These are phyloP conservation scores for Sphaerodactylus townsendi DNA, from an alignment of 2,113 vertebrate species.

Conservation along the genomic window DNA sequence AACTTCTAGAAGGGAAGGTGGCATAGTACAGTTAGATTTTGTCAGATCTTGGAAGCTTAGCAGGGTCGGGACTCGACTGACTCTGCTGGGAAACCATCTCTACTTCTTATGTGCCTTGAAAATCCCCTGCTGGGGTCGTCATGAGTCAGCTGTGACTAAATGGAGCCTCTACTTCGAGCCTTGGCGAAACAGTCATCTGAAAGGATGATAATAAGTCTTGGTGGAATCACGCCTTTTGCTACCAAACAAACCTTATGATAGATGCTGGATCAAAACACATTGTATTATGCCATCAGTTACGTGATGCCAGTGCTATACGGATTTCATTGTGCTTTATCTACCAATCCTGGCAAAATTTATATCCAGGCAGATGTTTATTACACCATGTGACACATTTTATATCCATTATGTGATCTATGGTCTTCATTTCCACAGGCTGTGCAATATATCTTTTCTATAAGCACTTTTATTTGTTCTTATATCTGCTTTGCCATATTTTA, in stretches of 20 bases:
- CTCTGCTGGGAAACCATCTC: too few species aligned
- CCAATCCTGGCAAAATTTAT: slow-evolving; percentile 18
- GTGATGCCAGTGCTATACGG: background rate
- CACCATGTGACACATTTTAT: slow-evolving; percentile 22
- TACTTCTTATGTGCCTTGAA: too few species aligned
- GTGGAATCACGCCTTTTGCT: background rate
- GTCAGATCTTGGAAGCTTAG: too few species aligned
- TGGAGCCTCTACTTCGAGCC: background rate
- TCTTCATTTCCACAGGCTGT: background rate
- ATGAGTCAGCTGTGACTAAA: too few species aligned
- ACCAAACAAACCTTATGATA: background rate
- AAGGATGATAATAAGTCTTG: background rate
- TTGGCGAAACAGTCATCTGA: background rate
- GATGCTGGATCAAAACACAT: slow-evolving; percentile 9
- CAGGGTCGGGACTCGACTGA: too few species aligned
- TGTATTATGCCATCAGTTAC: slow-evolving; percentile 8
- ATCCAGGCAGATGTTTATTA: slow-evolving; percentile 23
- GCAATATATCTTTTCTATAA: slow-evolving; percentile 11
- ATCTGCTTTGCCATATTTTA: slow-evolving; percentile 24
- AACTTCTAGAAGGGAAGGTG: background rate
- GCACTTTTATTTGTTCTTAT: slow-evolving; percentile 19
- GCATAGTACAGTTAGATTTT: too few species aligned
- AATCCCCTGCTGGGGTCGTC: too few species aligned
- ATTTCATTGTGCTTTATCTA: slow-evolving; percentile 6
- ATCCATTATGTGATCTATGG: slow-evolving; percentile 19